These are phyloP conservation scores for Urophycis tenuis DNA, from an alignment of 2,797 vertebrate genomes.

Conservation along the genomic window DNA sequence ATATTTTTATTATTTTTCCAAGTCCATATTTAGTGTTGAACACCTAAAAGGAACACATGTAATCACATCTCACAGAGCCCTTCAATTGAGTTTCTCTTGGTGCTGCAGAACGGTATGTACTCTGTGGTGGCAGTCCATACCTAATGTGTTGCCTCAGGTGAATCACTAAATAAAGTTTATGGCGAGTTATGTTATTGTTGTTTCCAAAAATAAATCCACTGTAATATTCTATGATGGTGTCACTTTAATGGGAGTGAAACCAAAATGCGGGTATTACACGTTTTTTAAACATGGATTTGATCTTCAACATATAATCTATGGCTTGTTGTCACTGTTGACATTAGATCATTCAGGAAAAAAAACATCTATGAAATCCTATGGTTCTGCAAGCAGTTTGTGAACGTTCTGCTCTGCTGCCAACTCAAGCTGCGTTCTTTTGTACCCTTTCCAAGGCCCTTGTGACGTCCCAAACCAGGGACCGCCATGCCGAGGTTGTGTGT, in stretches of 20 bases:
- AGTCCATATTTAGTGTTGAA: too few species aligned
- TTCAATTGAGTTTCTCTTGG: too few species aligned
- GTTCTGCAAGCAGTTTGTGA: background rate
- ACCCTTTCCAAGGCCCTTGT: background rate
- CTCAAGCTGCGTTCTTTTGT: background rate
- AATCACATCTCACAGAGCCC: too few species aligned
- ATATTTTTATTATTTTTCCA: background rate
- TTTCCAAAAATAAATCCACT: background rate
- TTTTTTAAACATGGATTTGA: background rate
- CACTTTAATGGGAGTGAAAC: background rate
- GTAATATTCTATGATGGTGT: too few species aligned
- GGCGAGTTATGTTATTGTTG: background rate
- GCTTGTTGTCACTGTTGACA: too few species aligned
- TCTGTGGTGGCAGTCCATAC: background rate
- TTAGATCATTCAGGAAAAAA: too few species aligned
- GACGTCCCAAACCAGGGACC: too few species aligned
- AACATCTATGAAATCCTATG: background rate
- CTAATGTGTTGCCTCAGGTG: background rate
- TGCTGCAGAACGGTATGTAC: too few species aligned
- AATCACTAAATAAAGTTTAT: background rate
- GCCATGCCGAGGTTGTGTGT: too few species aligned
- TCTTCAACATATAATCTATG: too few species aligned
- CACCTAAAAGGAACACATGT: too few species aligned
- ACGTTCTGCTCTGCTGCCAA: too few species aligned
- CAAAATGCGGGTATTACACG: background rate